These are phyloP conservation scores for Drosophila ohnishii DNA, from an alignment of 1,140 invertebrate species.

Conservation along the genomic window DNA sequence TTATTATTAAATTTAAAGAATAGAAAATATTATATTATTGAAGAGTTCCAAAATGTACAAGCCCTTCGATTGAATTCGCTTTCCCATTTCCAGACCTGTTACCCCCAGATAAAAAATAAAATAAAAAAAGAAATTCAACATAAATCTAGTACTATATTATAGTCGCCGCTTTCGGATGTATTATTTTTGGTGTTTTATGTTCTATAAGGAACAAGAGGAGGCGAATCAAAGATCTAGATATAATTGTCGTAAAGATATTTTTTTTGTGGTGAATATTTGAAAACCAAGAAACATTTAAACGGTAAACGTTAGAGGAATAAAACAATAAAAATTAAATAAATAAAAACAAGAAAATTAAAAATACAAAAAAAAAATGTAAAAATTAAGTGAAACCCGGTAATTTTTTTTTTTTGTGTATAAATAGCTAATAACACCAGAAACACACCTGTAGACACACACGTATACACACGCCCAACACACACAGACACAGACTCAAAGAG, in stretches of 20 bases:
- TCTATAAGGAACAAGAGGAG: slow-evolving; percentile 6
- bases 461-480: slow-evolving; percentile 30
- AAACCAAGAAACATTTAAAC: slow-evolving; percentile 19
- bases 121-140: slow-evolving; percentile 1
- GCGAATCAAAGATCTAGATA: slow-evolving; percentile 43
- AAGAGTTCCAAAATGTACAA: not conserved
- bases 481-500: slow-evolving; percentile 28
- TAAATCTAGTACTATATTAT: slow-evolving; percentile 46
- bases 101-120: not conserved
- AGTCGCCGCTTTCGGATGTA: slow-evolving; percentile 49
- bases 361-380: slow-evolving; percentile 5
- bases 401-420: slow-evolving; percentile 63
- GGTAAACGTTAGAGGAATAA: slow-evolving; percentile 56
- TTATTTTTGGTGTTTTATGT: slow-evolving; percentile 42
- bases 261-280: slow-evolving; percentile 37
- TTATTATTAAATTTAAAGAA: not conserved
- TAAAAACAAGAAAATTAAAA: not conserved
- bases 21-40: not conserved
- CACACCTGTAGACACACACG: slow-evolving; percentile 25
- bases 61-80: not conserved
- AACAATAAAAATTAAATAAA: slow-evolving; percentile 20
- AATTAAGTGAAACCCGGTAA: slow-evolving; percentile 13
- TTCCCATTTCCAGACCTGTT: slow-evolving; percentile 13
- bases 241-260: slow-evolving; percentile 44
- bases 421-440: slow-evolving; percentile 58